Conservation (phyloP, 2,888 invertebrate genomes). For the Metalampra italica region DNA sequence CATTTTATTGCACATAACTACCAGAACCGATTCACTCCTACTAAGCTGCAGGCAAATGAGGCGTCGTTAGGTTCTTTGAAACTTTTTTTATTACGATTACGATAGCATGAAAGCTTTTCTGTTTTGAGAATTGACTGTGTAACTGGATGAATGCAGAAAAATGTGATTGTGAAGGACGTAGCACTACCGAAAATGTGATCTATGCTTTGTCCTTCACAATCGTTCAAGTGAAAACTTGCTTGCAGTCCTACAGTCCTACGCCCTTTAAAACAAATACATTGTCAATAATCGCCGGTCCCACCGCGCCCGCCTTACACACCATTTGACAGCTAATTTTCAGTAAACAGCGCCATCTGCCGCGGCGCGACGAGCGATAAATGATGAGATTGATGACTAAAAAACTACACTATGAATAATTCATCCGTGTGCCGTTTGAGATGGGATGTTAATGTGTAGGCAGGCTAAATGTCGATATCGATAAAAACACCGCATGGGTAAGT, state of each 20-base stretch:
- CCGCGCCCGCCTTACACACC: slow-evolving; percentile 28
- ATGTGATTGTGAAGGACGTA: too few relatives aligned
- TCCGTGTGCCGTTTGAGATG: slow-evolving; percentile 18
- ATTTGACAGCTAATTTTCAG: slow-evolving; percentile 52
- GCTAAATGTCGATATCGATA: slow-evolving; percentile 10
- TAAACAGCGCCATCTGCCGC: slow-evolving; percentile 63
- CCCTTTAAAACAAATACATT: slow-evolving; percentile 1
- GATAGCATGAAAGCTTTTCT: too few relatives aligned
- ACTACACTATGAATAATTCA: slow-evolving; percentile 53
- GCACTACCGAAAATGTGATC: too few relatives aligned
- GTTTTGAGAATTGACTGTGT: too few relatives aligned
- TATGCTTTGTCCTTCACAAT: too few relatives aligned
- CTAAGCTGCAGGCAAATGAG: too few relatives aligned
- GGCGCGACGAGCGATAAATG: slow-evolving; percentile 27
- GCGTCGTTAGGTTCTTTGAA: too few relatives aligned
- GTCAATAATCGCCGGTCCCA: not conserved
- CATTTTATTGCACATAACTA: too few relatives aligned
- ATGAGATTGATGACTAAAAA: slow-evolving; percentile 51
- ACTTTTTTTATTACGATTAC: too few relatives aligned
- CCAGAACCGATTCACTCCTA: too few relatives aligned
- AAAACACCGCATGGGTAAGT: not conserved
- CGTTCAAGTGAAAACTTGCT: too few relatives aligned
- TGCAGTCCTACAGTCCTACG: not conserved
- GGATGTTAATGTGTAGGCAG: slow-evolving; percentile 3
- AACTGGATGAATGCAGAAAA: too few relatives aligned